A percentile compares a stretch with the other conserved stretches of the same genome.
Conservation (phyloP, 2,113 vertebrate genomes). For the Paradoxurus hermaphroditus region DNA sequence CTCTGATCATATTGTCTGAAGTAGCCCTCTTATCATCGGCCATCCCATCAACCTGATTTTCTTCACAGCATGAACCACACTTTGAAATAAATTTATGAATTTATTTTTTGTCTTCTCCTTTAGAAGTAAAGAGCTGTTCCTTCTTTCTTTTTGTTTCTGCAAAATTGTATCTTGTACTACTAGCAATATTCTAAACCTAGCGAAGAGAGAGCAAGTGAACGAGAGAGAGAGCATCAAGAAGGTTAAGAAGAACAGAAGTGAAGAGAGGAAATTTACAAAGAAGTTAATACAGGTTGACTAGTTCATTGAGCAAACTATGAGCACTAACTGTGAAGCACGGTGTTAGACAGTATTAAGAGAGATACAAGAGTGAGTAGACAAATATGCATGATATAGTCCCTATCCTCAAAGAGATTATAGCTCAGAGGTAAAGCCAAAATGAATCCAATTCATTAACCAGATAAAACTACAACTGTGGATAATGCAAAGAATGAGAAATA, state of each 20-base stretch:
- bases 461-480: background rate
- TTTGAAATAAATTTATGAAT: constrained; percentile 2
- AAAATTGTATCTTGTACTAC: background rate
- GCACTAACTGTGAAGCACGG: background rate
- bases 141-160: background rate
- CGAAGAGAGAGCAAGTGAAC: background rate
- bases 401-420: background rate
- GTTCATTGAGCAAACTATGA: background rate
- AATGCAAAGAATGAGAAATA: background rate
- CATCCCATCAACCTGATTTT: background rate
- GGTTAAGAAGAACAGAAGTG: background rate
- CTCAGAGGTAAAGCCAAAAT: background rate
- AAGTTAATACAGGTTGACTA: background rate
- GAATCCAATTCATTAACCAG: background rate
- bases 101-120: background rate
- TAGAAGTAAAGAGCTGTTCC: background rate
- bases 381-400: too few relatives aligned
- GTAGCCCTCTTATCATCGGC: background rate
- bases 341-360: background rate
- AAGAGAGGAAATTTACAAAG: background rate
- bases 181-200: background rate
- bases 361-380: background rate
- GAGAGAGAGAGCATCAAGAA: background rate
- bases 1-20: background rate
- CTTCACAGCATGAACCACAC: too few relatives aligned